A percentile compares a stretch with the other conserved stretches of the same genome.
phyloP scores from a whole-genome alignment of 92 coral and sea anemone species.

The Parazoanthus swiftii region DNA sequence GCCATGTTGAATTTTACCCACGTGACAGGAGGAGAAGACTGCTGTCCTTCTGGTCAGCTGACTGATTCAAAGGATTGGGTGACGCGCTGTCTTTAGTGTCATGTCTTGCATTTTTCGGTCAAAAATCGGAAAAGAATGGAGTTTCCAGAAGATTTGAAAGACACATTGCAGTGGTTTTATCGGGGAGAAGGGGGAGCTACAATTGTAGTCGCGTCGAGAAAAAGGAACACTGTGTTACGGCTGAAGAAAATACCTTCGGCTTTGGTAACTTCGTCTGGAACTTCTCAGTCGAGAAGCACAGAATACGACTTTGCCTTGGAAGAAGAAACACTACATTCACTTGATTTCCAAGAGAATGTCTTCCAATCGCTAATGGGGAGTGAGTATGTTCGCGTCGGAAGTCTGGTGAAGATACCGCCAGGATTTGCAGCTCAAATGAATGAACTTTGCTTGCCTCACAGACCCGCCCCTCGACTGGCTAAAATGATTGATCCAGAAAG shows the following conservation, averaged over 20 bases:
- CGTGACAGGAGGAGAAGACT: slow-evolving; percentile 48
- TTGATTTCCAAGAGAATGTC: slow-evolving; percentile 66
- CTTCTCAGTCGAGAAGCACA: background rate
- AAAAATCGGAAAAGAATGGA: slow-evolving; percentile 9
- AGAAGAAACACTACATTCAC: slow-evolving; percentile 5
- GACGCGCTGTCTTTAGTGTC: too few species aligned
- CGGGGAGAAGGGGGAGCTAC: slow-evolving; percentile 95
- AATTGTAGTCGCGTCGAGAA: slow-evolving; percentile 66
- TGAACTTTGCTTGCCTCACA: slow-evolving; percentile 51
- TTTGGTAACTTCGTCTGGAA: background rate
- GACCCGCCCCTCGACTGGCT: slow-evolving; percentile 76
- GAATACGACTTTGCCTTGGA: background rate
- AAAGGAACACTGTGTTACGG: slow-evolving; percentile 69
- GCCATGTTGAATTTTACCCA: slow-evolving; percentile 89
- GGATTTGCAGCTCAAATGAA: slow-evolving; percentile 66
- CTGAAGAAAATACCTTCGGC: slow-evolving; percentile 57
- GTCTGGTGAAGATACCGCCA: slow-evolving; percentile 59
- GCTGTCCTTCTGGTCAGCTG: slow-evolving; percentile 13
- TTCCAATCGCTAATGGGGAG: slow-evolving; percentile 71
- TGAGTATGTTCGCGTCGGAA: slow-evolving; percentile 71
- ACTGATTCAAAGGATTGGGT: too few species aligned
- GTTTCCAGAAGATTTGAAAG: slow-evolving; percentile 37
- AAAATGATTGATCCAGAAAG: slow-evolving; percentile 68
- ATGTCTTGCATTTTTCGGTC: too few species aligned
- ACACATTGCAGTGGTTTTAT: slow-evolving; percentile 71